Conservation (phyloP, 64 coral and sea anemone species). For the Acropora tenuis region DNA sequence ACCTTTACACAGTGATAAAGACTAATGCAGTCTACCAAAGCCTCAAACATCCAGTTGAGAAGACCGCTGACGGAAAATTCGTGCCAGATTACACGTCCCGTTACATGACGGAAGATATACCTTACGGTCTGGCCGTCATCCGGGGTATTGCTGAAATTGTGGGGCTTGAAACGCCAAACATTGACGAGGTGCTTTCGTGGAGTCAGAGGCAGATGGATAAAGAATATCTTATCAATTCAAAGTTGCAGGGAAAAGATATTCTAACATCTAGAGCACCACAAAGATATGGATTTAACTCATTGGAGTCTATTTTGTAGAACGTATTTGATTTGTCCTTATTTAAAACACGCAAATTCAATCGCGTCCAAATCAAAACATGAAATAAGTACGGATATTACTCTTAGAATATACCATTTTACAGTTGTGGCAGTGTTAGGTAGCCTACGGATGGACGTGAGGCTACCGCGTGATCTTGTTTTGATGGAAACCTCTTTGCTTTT, state of each 20-base stretch:
- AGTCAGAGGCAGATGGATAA: conserved; percentile 55
- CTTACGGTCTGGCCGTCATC: conserved; percentile 34
- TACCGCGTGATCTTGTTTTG: too few species aligned
- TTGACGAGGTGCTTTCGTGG: conserved; percentile 62
- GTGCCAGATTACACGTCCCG: conserved; percentile 26
- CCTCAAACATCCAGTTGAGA: conserved; percentile 33
- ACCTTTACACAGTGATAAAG: conserved; percentile 14
- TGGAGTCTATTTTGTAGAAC: conserved; percentile 26
- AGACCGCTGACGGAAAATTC: conserved; percentile 16
- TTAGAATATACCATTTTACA: too few species aligned
- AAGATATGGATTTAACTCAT: conserved; percentile 39
- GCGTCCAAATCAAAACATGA: too few species aligned
- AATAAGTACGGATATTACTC: too few species aligned
- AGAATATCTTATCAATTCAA: conserved; percentile 54
- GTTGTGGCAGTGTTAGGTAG: too few species aligned
- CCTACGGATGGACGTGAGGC: too few species aligned
- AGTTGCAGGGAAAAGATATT: conserved; percentile 74
- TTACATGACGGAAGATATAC: conserved; percentile 40
- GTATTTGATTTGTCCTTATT: too few species aligned
- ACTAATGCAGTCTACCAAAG: conserved; percentile 37
- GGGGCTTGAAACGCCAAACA: conserved; percentile 53
- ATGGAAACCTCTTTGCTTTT: too few species aligned
- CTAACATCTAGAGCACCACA: conserved; percentile 58
- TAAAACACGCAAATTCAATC: neutral
- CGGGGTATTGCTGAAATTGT: conserved; percentile 70